Percentiles rank a stretch among this genome's conserved stretches.
These are phyloP conservation scores for Pomatorhinus ruficollis DNA, from an alignment of 2,113 vertebrate genomes.

Conservation along the genomic window DNA sequence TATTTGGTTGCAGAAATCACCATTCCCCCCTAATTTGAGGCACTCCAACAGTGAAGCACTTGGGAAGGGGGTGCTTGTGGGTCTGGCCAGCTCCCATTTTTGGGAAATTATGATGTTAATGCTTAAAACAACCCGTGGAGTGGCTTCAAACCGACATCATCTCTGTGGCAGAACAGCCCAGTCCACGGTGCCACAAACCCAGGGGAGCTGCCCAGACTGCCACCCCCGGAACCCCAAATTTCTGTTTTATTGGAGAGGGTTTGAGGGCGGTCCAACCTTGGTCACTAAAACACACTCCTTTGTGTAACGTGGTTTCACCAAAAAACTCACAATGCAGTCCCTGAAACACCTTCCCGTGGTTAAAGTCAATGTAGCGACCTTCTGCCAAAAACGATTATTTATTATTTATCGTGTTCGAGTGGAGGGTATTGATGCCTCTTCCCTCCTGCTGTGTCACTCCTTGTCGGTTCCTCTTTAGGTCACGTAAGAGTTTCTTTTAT, in stretches of 20 bases:
- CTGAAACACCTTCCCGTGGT: not conserved
- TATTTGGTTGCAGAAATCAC: not conserved
- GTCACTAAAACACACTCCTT: not conserved
- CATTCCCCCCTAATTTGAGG: not conserved
- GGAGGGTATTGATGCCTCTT: not conserved
- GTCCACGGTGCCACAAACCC: not conserved
- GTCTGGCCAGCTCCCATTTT: not conserved
- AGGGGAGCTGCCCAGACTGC: not conserved
- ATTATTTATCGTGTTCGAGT: slow-evolving; percentile 4
- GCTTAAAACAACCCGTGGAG: not conserved
- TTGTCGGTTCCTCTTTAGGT: not conserved
- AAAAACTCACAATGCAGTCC: not conserved
- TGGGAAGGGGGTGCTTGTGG: not conserved
- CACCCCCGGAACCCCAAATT: not conserved
- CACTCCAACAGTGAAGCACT: not conserved
- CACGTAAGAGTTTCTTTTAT: not conserved
- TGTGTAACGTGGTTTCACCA: not conserved
- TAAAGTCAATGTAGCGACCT: not conserved
- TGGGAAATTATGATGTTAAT: not conserved
- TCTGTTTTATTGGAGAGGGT: not conserved
- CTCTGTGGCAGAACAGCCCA: not conserved
- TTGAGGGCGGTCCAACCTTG: not conserved
- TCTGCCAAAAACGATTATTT: slow-evolving; percentile 29
- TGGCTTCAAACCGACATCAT: not conserved
- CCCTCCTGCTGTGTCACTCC: slow-evolving; percentile 13